A percentile compares a stretch with the other conserved stretches of the same genome.
phyloP scores from a whole-genome alignment of 1,140 invertebrate genomes.

The Bombyx mandarina region DNA sequence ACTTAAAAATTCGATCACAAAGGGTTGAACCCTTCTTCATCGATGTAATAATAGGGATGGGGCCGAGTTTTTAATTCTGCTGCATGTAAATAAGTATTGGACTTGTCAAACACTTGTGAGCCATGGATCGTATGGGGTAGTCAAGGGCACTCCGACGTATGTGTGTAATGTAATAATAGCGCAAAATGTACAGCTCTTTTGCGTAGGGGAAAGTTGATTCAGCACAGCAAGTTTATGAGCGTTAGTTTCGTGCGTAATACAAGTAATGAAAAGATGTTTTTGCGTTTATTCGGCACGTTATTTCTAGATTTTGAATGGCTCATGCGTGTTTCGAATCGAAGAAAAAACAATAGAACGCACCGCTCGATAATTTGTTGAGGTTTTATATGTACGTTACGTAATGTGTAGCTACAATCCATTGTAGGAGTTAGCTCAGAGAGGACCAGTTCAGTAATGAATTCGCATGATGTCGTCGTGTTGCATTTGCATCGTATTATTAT shows the following conservation, averaged over 20 bases:
- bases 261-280: neutral
- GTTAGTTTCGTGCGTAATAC: constrained; percentile 1
- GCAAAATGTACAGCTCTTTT: constrained; percentile 47
- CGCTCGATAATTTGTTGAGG: too few species aligned
- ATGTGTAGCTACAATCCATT: constrained; percentile 4
- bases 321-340: too few species aligned
- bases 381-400: constrained; percentile 5
- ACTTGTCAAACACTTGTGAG: constrained; percentile 67
- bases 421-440: neutral
- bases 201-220: constrained; percentile 26
- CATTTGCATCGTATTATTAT: constrained; percentile 9
- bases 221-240: constrained; percentile 8
- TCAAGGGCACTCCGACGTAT: constrained; percentile 57
- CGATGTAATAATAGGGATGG: constrained; percentile 51
- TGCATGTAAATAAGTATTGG: constrained; percentile 69
- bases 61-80: constrained; percentile 61
- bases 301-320: neutral
- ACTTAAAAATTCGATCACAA: constrained; percentile 52
- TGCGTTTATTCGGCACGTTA: neutral
- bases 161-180: constrained; percentile 64
- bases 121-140: constrained; percentile 52
- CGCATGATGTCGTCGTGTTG: constrained; percentile 17
- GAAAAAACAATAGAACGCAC: too few species aligned
- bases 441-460: constrained; percentile 35
- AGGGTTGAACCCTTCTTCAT: constrained; percentile 64